Base-by-base conservation (phyloP, 2,113 vertebrate species). In the Rhinolophus ferrumequinum region DNA sequence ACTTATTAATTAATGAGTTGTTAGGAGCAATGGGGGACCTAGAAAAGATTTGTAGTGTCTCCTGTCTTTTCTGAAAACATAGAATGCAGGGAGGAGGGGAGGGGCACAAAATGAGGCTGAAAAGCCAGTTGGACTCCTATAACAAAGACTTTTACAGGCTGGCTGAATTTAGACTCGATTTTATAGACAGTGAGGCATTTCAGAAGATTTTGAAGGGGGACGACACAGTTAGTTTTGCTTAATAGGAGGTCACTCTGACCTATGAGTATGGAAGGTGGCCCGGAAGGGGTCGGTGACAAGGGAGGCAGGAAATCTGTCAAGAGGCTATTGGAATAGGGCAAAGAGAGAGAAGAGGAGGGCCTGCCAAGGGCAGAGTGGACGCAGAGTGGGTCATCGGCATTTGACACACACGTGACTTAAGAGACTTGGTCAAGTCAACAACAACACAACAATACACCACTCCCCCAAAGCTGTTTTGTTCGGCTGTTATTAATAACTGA, bases 401-500 rank as follows among this genome's bases (percentile, higher is more conserved):
- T 73, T 14, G 77, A 85, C 62, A 70, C 26, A 87, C n/a, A 66
- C 19, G 3, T 35, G 11, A 35, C 56, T 86, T 86, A 70, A 92
- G 66, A 92, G 80, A 81, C 81, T 67, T 54, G 70, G 44, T 56
- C 85, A 95, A 75, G n/a, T 22, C 88, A 95, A 69, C 33, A 54
- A 50, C 85, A 96, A n/a, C 77, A 89, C 41, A 94, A 73, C 56
- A 47, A 93, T 26, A 15, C 4, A 72, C 47, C 5, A 10, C 69
- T 62, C 62, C 64, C 91, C 28, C 24, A 86, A 89, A 91, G 87
- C 1, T 94, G 44, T 97, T 98, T 90, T 97, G 89, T 95, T 92
- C 96, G 3, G 13, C 89, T 90, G 80, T 97, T 97, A 97, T 98
- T 98, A 98, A 97, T 96, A 95, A 97, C 80, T 1, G 26, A 96